A percentile compares a stretch with the other conserved stretches of the same genome.
phyloP scores from a whole-genome alignment of 1,140 invertebrate species.

The Cataglyphis hispanica region DNA sequence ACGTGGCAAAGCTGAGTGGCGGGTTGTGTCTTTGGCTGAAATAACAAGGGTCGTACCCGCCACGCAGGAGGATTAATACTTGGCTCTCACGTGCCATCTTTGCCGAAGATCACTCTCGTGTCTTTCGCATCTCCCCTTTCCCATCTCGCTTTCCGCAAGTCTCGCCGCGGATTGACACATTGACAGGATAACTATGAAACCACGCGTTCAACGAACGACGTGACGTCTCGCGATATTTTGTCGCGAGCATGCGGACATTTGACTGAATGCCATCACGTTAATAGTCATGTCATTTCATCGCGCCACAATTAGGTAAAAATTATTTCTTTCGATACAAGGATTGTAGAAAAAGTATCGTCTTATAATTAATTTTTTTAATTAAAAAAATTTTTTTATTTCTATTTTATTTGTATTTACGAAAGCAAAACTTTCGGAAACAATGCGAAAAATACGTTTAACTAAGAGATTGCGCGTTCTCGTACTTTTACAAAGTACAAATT shows the following conservation, averaged over 20 bases:
- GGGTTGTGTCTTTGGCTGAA: slow-evolving; percentile 82
- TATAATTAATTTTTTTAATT: slow-evolving; percentile 4
- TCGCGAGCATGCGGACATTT: not conserved
- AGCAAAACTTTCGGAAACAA: not conserved
- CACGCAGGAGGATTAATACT: slow-evolving; percentile 81
- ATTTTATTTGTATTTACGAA: not conserved
- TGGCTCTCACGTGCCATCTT: slow-evolving; percentile 76
- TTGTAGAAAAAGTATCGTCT: not conserved
- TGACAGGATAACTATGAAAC: slow-evolving; percentile 49
- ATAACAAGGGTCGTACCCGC: slow-evolving; percentile 82
- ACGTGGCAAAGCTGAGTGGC: slow-evolving; percentile 80
- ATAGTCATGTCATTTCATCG: too few species aligned
- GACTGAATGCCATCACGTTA: too few species aligned
- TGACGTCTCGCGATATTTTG: not conserved
- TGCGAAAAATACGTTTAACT: not conserved
- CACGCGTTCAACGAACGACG: slow-evolving; percentile 11
- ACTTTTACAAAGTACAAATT: not conserved
- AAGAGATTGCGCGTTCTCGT: too few species aligned
- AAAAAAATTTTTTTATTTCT: too few species aligned
- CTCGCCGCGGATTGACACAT: not conserved
- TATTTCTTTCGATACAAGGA: not conserved
- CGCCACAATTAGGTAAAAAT: not conserved
- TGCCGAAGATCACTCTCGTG: slow-evolving; percentile 43
- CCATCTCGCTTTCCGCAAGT: slow-evolving; percentile 1
- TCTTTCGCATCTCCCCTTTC: not conserved